phyloP scores from a whole-genome alignment of 2,888 invertebrate genomes.

The Lasioglossum morio region DNA sequence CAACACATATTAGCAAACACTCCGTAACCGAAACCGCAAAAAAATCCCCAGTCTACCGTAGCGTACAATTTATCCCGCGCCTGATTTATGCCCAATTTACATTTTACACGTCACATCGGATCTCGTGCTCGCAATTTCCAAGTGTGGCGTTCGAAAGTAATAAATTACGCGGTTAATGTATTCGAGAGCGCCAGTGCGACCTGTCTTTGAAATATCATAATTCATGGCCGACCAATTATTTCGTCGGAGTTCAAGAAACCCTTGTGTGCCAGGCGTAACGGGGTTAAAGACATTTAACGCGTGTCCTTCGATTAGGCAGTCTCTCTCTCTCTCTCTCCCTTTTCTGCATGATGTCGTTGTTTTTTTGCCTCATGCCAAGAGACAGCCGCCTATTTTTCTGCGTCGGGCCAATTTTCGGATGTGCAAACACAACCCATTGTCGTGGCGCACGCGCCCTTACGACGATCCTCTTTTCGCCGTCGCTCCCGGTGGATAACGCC shows the following conservation, averaged over 20 bases:
- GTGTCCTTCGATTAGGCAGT: conserved; percentile 61
- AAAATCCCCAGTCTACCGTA: not conserved
- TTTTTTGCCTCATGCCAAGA: conserved; percentile 50
- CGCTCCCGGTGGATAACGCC: conserved; percentile 48
- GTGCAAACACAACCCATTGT: conserved; percentile 82
- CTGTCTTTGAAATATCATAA: conserved; percentile 37
- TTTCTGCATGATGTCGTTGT: conserved; percentile 23
- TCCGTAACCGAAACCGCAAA: not conserved
- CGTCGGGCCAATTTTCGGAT: conserved; percentile 78
- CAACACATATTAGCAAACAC: not conserved
- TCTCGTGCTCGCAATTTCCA: not conserved
- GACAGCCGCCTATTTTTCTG: conserved; percentile 72
- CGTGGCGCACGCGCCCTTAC: conserved; percentile 76
- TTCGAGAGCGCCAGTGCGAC: not conserved
- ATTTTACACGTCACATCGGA: conserved; percentile 5
- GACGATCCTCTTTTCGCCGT: conserved; percentile 39
- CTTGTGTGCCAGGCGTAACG: conserved; percentile 42
- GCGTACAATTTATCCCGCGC: not conserved
- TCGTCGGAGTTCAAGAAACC: conserved; percentile 34
- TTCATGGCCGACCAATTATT: conserved; percentile 47
- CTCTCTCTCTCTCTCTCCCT: conserved; percentile 33
- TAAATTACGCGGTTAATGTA: conserved; percentile 2
- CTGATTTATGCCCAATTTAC: conserved; percentile 9
- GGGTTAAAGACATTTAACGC: conserved; percentile 61
- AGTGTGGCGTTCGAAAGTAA: not conserved